Evolutionary conservation across 2,113 vertebrate species (phyloP).

Genomic region (Pseudolaguvia tuberculata): DNA sequence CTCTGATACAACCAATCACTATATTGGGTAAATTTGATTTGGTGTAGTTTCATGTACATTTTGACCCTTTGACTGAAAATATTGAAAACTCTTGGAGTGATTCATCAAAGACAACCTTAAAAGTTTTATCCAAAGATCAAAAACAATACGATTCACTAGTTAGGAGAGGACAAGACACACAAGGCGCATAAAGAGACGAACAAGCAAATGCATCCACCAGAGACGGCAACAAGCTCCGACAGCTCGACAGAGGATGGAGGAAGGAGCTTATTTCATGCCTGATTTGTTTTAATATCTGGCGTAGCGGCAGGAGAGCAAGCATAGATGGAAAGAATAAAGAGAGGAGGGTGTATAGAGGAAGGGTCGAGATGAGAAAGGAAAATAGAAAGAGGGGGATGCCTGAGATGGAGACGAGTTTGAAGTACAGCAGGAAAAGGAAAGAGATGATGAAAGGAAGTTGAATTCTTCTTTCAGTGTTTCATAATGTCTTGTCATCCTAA

Average conservation of each 20-base stretch:
- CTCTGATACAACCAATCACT: slow-evolving; percentile 3
- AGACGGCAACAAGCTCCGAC: slow-evolving; percentile 58
- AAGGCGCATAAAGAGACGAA: slow-evolving; percentile 41
- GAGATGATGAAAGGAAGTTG: not conserved
- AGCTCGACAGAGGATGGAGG: slow-evolving; percentile 63
- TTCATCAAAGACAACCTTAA: not conserved
- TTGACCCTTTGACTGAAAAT: not conserved
- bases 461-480: not conserved
- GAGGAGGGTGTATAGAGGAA: slow-evolving; percentile 16
- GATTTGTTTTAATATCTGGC: slow-evolving; percentile 70
- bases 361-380: slow-evolving; percentile 17
- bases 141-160: slow-evolving; percentile 16
- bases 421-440: slow-evolving; percentile 6
- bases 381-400: not conserved
- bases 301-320: slow-evolving; percentile 56
- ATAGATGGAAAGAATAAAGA: slow-evolving; percentile 15
- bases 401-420: slow-evolving; percentile 16
- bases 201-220: slow-evolving; percentile 53
- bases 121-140: not conserved
- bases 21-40: slow-evolving; percentile 5
- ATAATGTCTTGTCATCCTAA: not conserved
- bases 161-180: slow-evolving; percentile 24
- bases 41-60: not conserved
- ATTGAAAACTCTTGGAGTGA: too few species aligned
- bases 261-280: slow-evolving; percentile 75